Percentiles rank a stretch among this genome's conserved stretches.
These are phyloP conservation scores for Dysidea cf. avara DNA, from an alignment of 37 sponge, comb jelly and placozoan genomes.

Conservation along the genomic window DNA sequence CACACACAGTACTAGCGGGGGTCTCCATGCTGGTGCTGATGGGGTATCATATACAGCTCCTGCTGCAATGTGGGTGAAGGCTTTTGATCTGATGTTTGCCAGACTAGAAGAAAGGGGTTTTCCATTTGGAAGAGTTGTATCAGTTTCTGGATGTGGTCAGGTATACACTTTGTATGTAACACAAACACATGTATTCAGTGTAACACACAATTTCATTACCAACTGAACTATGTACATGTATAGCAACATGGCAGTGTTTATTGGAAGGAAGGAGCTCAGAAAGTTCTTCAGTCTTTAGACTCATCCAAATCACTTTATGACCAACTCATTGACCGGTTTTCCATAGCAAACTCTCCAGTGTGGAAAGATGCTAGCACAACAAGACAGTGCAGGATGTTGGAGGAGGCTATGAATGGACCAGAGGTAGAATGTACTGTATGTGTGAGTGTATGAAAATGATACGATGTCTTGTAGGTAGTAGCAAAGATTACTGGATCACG, in stretches of 20 bases:
- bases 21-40: constrained; percentile 53
- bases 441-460: not conserved
- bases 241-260: constrained; percentile 96
- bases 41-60: constrained; percentile 81
- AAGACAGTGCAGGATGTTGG: constrained; percentile 70
- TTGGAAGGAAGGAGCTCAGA: constrained; percentile 75
- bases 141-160: constrained; percentile 82
- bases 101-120: constrained; percentile 48
- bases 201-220: not conserved
- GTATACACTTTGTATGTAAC: not conserved
- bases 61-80: constrained; percentile 93
- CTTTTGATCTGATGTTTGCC: constrained; percentile 67
- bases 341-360: constrained; percentile 72
- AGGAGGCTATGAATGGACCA: constrained; percentile 69
- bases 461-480: constrained; percentile 20
- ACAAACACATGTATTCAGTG: not conserved
- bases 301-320: constrained; percentile 25
- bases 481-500: constrained; percentile 85
- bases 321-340: constrained; percentile 67
- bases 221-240: not conserved
- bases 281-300: constrained; percentile 42
- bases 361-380: constrained; percentile 98
- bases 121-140: constrained; percentile 61
- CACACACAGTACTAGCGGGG: constrained; percentile 68
- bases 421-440: not conserved